Evolutionary conservation across 2,113 vertebrate genomes (phyloP).

Genomic region (Noturus placidus): DNA sequence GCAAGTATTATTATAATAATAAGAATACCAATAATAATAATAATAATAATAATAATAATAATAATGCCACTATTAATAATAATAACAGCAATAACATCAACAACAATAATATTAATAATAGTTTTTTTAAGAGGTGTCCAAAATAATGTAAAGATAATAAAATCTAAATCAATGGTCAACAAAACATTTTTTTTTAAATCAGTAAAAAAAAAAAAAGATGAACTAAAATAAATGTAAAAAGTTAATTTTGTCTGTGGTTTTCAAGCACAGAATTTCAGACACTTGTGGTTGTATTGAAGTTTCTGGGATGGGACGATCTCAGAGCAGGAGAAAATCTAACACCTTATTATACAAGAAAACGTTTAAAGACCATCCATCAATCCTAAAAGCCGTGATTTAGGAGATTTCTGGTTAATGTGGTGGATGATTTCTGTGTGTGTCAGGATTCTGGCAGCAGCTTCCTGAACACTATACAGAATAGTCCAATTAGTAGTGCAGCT

Average conservation of each 20-base stretch:
- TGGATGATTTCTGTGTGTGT: background rate
- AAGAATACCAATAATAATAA: background rate
- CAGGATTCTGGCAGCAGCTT: background rate
- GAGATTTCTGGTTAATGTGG: background rate
- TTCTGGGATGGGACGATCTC: background rate
- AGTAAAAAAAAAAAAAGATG: background rate
- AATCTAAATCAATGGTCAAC: background rate
- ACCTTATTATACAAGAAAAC: background rate
- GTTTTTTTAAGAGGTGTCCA: background rate
- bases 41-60: too few species aligned
- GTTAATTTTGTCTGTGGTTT: background rate
- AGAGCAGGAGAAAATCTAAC: background rate
- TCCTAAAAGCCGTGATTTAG: background rate
- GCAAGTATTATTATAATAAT: background rate
- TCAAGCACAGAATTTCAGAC: background rate
- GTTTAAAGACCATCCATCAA: background rate
- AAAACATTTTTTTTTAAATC: background rate
- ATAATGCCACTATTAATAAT: background rate
- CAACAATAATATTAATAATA: background rate
- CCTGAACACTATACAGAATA: background rate
- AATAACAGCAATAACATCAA: background rate
- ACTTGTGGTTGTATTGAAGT: background rate
- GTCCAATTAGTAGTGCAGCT: background rate
- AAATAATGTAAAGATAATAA: background rate
- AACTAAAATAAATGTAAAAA: background rate